Evolutionary conservation across 2,797 vertebrate species (phyloP), one percentile per base, ranked within the genome.

Genomic region (Pseudopleuronectes americanus): DNA sequence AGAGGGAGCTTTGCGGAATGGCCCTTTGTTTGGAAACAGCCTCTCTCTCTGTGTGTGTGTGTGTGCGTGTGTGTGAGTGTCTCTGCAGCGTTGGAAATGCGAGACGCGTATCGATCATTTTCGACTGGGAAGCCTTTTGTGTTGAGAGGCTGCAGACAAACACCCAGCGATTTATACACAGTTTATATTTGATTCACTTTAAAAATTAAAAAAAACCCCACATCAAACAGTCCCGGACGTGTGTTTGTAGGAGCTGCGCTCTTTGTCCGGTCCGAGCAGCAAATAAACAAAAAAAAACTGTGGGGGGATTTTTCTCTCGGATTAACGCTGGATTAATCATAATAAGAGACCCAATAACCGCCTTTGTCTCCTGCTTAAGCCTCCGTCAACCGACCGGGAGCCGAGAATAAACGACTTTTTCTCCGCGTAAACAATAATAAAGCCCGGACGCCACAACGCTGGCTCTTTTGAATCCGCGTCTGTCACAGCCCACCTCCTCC

Each of bases 211-310:
- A 47, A 56, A 36, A 38, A 31, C 1, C 1, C 31, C 54, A 52
- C 45, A 70, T 16, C 49, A 71, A 60, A 76, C 74, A 65, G 58
- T 43, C 72, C 61, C 22, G 55, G 31, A 21, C 58, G 47, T 67
- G 79, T 21, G 51, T 84, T 72, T 51, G 72, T 80, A 70, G 79
- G 80, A 69, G 61, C 81, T 64, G 79, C 80, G 89, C 90, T 91
- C 93, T 95, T 95, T 95, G 94, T 95, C 94, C 92, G 74, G 86
- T 90, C 81, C 79, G 84, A 63, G 64, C 73, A 70, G 88, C 90
- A 92, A 92, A 94, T 92, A 93, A 95, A 93, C 93, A 94, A 16
- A 10, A 41, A 87, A 83, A 92, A 92, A 77, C 84, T 81, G 77
- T 66, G 83, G 89, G 90, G 88, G 64, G 64, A 63, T 82, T 84